Evolutionary conservation across 2,113 vertebrate genomes (phyloP), one percentile per base, ranked within the genome.

Genomic region (Caranx ignobilis): DNA sequence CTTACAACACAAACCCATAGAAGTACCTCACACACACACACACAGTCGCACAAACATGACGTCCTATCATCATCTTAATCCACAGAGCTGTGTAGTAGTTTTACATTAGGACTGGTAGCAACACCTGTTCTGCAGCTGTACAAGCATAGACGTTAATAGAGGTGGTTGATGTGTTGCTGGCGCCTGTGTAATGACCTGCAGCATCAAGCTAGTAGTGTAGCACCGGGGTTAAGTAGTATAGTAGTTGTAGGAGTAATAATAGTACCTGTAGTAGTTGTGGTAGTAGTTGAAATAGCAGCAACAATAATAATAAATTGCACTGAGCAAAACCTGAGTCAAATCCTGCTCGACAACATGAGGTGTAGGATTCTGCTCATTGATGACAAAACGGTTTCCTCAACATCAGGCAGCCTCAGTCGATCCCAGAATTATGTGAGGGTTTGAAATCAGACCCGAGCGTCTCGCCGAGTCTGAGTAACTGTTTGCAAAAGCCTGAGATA

Each of bases 291-390:
- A 89, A 84, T 93, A 93, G 90, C 90, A 94, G 91, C 91, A 92
- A 90, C 88, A 50, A 86, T 74, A 75, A 82, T 43, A 83, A 85
- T 89, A 79, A 87, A 84, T 87, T 89, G 85, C 89, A 91, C 87
- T 73, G 88, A 91, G 91, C 88, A 83, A 87, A 91, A 92, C 93
- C 93, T 93, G 93, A 94, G 92, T 93, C 86, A 82, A 88, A 92
- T 89, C 87, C 88, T 82, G 84, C 81, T 87, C 60, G 75, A 83
- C 69, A 43, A 75, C 77, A 34, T 82, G 89, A 87, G 85, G 84
- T 74, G 76, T 21, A 35, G 57, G 84, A 79, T 61, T 87, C 63
- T 69, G 71, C 84, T 84, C 83, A 71, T 75, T 41, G 77, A 41
- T 60, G 63, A 79, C 69, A 43, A 26, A 26, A 79, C 82, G 50